Base-by-base conservation (phyloP, 2,113 vertebrate species). In the Thunnus thynnus region DNA sequence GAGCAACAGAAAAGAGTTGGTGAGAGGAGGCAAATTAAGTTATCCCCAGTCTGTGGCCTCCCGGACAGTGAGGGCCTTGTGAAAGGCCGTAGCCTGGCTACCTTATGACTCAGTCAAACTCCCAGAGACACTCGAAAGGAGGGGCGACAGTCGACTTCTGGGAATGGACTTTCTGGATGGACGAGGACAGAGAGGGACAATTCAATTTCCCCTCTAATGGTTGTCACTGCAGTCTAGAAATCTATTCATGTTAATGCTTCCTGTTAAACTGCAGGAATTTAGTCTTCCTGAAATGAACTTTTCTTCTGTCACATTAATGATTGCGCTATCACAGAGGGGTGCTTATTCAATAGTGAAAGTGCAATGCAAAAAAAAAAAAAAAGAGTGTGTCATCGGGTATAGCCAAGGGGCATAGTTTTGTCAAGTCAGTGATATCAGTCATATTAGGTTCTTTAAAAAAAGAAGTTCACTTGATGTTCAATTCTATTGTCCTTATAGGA, bases 51-150 rank as follows among this genome's bases (percentile, higher is more conserved):
- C 76, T 83, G 80, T 60, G 83, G 79, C 82, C 89, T 94, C 78
- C 54, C 50, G 57, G 84, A 90, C 88, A 88, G 84, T 67, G 66
- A 87, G 79, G 55, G 80, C 81, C 91, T 87, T 88, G 91, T 93
- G 89, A 93, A 88, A 76, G 78, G 76, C 76, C 3, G 86, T 88
- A 89, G 80, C 92, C 91, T 32, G 69, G 87, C 76, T 91, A 89
- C 89, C 78, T 85, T 89, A 92, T 82, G 85, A 86, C 83, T 91
- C 85, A 57, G 86, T 88, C 85, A 91, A 89, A 88, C 87, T 91
- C 86, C 76, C 89, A 90, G 22, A 87, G 74, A 90, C 32, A 61
- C 72, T 86, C 63, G 22, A 79, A 67, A 73, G 47, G 72, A 57
- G 63, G 67, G 87, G 73, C n/a, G 3, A 66, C 69, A 68, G 55